Base-by-base conservation (phyloP, 2,113 vertebrate genomes). In the Alexandromys fortis region DNA sequence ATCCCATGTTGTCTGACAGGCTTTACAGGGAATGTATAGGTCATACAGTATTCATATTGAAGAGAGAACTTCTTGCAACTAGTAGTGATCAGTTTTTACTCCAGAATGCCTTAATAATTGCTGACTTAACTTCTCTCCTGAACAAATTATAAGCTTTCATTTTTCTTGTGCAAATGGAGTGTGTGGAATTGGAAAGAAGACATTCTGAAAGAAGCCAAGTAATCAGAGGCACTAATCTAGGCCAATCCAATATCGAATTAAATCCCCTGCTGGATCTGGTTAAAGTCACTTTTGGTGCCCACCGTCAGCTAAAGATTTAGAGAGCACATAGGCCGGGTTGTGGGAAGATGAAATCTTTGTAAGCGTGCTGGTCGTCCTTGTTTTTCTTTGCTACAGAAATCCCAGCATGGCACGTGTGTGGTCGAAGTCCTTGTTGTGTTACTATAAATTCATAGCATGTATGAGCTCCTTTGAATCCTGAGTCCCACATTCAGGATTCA, bases 271-370 rank as follows among this genome's bases (percentile, higher is more conserved):
- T 5, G 6, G 55, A 49, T 67, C 73, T 91, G 68, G 78, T 45
- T 92, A 63, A 79, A 95, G 13, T 76, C 95, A 49, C 82, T 92
- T 92, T 86, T 89, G 58, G 55, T 96, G 55, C 24, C 77, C 86
- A 72, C 55, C 94, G 89, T 61, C 72, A 83, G 45, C 38, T 94
- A 96, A 97, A 91, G 81, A 90, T 95, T 97, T 94, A 93, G 75
- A 94, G 33, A 91, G 94, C 79, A 87, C 63, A 14, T 12, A 55
- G 81, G 82, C 52, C 68, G 76, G 61, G 94, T 91, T 89, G 68
- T 90, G 78, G 87, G 76, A 87, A 97, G 87, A 95, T 38, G 68
- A 96, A 94, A 75, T 79, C 73, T 93, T 47, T 87, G 13, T 93
- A 90, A 95, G 63, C 65, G 75, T 45, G 14, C 5, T 11, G 33